These are phyloP conservation scores for Ormyrus thymus DNA, from an alignment of 2,888 invertebrate genomes.

Conservation along the genomic window DNA sequence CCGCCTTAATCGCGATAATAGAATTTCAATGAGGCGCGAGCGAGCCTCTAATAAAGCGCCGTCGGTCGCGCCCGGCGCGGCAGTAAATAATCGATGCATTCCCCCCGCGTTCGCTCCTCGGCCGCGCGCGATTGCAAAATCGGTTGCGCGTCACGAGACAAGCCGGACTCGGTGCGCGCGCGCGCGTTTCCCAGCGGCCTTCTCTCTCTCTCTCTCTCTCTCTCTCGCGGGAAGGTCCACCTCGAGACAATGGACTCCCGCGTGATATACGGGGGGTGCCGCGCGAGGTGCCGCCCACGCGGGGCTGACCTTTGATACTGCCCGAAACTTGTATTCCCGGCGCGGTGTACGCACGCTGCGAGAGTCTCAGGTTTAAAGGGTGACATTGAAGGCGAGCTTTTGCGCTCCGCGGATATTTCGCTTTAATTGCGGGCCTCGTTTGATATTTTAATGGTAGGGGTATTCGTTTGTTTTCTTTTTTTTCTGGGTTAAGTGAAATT, in stretches of 20 bases:
- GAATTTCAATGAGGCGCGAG: conserved; percentile 16
- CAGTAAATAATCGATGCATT: conserved; percentile 28
- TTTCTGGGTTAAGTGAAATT: too few species aligned
- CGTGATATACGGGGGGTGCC: conserved; percentile 15
- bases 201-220: too few species aligned
- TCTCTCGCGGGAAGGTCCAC: too few species aligned
- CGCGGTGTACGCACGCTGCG: too few species aligned
- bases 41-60: conserved; percentile 27
- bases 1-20: conserved; percentile 12
- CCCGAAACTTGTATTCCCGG: too few species aligned
- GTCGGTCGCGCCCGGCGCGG: background rate
- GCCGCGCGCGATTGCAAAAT: background rate
- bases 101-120: background rate
- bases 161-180: conserved; percentile 4
- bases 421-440: too few species aligned
- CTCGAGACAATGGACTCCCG: background rate
- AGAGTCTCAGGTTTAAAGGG: too few species aligned
- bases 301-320: conserved; percentile 11
- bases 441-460: too few species aligned
- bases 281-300: conserved; percentile 8
- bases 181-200: background rate
- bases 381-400: too few species aligned
- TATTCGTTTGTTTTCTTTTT: too few species aligned
- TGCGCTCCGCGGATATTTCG: too few species aligned
- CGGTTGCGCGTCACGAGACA: conserved; percentile 16